phyloP scores from a whole-genome alignment of 2,888 invertebrate genomes.

The Heliconius ethilla region DNA sequence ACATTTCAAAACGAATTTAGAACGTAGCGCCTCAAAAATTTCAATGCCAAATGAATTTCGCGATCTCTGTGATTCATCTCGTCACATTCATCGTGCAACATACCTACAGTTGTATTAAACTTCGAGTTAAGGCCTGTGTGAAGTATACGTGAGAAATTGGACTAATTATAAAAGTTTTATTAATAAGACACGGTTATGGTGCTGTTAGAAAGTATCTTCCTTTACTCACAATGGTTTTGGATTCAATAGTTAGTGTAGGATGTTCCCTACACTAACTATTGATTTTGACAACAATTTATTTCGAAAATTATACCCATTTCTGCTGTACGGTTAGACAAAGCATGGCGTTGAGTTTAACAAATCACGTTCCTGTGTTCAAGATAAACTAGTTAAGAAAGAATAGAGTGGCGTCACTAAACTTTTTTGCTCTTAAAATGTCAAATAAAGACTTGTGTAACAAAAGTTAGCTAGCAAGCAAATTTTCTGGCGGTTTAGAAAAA shows the following conservation, averaged over 20 bases:
- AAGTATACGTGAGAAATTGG: background rate
- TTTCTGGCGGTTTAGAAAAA: background rate
- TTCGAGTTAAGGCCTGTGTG: background rate
- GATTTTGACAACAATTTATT: background rate
- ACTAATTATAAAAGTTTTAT: background rate
- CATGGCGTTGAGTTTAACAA: background rate
- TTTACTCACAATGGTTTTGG: background rate
- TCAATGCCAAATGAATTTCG: slow-evolving; percentile 15
- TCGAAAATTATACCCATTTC: background rate
- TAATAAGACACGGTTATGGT: background rate
- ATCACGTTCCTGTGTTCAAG: background rate
- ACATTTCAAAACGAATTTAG: slow-evolving; percentile 1
- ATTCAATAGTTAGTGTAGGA: background rate
- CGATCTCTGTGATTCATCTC: slow-evolving; percentile 22
- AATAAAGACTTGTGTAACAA: background rate
- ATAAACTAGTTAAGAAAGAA: too few species aligned
- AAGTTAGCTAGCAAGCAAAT: background rate
- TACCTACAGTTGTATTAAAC: background rate
- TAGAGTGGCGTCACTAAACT: background rate
- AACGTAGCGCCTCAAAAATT: slow-evolving; percentile 7
- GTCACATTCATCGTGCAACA: background rate
- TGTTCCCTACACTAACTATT: too few species aligned
- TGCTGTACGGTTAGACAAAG: background rate
- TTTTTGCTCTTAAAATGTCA: background rate
- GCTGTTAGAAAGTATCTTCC: background rate